A percentile compares a stretch with the other conserved stretches of the same genome.
Conservation (phyloP, 2,113 vertebrate species). For the Epinephelus moara region DNA sequence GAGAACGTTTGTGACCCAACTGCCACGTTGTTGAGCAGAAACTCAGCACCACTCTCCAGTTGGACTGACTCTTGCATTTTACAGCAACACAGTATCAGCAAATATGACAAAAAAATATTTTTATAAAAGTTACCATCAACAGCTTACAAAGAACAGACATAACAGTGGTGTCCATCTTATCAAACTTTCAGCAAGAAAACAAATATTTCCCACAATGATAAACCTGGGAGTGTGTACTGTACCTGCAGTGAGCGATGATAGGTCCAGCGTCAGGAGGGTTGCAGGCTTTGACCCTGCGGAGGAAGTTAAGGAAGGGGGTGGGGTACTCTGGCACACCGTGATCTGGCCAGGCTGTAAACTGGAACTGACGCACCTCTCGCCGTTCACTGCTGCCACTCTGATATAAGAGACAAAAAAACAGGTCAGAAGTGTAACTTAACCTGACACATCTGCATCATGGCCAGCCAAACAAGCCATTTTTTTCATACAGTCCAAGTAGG, state of each 20-base stretch:
- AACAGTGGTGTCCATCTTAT: neutral
- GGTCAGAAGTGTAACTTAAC: neutral
- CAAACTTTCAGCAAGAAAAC: neutral
- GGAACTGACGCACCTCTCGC: constrained; percentile 97
- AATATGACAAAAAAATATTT: no score
- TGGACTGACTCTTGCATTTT: no score
- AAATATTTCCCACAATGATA: neutral
- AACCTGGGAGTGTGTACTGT: neutral
- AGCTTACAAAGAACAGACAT: neutral
- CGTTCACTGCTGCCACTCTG: constrained; percentile 96
- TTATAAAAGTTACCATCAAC: no score
- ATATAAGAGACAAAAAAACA: neutral
- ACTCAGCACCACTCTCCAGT: no score
- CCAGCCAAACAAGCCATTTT: no score
- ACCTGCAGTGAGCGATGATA: constrained; percentile 98
- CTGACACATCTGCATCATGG: neutral
- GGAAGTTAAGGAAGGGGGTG: constrained; percentile 96
- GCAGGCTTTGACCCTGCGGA: constrained; percentile 96
- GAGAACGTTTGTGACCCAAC: no score
- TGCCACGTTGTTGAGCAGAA: no score
- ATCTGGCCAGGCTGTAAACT: constrained; percentile 98
- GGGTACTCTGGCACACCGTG: constrained; percentile 98
- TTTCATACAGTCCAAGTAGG: no score
- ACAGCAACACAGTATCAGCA: no score
- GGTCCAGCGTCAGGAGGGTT: constrained; percentile 96